Conservation (phyloP, 1,140 invertebrate species). For the Caenorhabditis inopinata region DNA sequence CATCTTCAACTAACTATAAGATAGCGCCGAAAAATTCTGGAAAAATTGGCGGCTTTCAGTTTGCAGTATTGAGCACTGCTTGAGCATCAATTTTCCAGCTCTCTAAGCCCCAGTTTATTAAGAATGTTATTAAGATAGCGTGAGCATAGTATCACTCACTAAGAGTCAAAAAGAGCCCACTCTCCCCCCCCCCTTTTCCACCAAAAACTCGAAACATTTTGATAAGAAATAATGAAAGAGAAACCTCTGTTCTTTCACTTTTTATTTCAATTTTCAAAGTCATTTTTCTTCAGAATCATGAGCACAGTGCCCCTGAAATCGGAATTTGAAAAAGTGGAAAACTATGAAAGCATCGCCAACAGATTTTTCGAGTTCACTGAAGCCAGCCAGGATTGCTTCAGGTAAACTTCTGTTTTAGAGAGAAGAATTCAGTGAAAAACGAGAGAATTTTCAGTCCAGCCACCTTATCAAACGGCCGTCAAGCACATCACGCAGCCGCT, state of each 20-base stretch:
- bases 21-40: no score
- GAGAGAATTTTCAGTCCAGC: conserved; percentile 19
- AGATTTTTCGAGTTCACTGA: conserved; percentile 10
- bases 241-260: no score
- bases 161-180: no score
- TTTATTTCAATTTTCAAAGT: neutral
- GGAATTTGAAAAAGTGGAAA: conserved; percentile 15
- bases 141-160: no score
- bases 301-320: neutral
- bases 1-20: no score
- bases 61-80: no score
- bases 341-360: neutral
- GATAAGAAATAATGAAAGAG: neutral
- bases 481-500: conserved; percentile 23
- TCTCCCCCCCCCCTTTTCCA: no score
- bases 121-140: no score
- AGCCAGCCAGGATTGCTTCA: neutral
- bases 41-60: no score
- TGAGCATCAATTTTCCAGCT: no score
- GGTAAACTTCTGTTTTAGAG: neutral
- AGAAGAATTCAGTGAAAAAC: no score
- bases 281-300: neutral
- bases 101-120: no score
- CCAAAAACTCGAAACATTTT: neutral
- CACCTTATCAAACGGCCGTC: conserved; percentile 17